These are phyloP conservation scores for Asteroscopus sphinx DNA, from an alignment of 2,888 invertebrate species.

Conservation along the genomic window DNA sequence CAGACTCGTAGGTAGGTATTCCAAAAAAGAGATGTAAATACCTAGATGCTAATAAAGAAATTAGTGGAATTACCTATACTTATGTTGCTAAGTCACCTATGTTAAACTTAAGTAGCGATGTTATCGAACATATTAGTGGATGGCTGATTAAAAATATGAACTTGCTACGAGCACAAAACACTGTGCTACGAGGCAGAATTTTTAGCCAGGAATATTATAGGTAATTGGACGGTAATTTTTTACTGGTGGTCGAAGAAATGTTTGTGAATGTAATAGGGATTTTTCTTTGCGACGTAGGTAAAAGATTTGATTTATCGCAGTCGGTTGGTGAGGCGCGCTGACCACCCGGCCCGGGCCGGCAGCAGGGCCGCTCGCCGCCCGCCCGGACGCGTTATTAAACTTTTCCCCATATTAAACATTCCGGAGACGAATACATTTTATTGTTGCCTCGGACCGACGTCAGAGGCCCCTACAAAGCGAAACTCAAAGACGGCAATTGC, in stretches of 20 bases:
- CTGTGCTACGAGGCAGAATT: constrained; percentile 6
- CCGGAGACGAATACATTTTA: constrained; percentile 91
- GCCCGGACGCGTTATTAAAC: constrained; percentile 90
- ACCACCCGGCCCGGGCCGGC: constrained; percentile 71
- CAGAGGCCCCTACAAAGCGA: constrained; percentile 90
- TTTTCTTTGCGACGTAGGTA: constrained; percentile 85
- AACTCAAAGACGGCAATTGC: constrained; percentile 90
- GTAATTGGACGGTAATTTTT: constrained; percentile 62
- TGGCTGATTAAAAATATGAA: no score
- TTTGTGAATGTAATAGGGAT: constrained; percentile 86
- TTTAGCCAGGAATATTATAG: constrained; percentile 52
- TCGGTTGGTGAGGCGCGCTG: constrained; percentile 80
- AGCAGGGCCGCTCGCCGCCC: constrained; percentile 64
- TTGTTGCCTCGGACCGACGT: constrained; percentile 90
- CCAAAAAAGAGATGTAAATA: not conserved
- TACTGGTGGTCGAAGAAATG: constrained; percentile 72
- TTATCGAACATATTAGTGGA: no score
- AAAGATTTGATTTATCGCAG: constrained; percentile 89
- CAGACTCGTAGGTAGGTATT: not conserved
- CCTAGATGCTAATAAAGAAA: no score
- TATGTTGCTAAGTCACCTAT: no score
- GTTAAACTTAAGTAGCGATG: no score
- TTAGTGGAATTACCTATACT: no score
- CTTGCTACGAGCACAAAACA: not conserved
- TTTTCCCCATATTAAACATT: constrained; percentile 91